Evolutionary conservation across 1,140 invertebrate genomes (phyloP), one percentile per base, ranked within the genome.

Genomic region (Rhynchophorus ferrugineus): DNA sequence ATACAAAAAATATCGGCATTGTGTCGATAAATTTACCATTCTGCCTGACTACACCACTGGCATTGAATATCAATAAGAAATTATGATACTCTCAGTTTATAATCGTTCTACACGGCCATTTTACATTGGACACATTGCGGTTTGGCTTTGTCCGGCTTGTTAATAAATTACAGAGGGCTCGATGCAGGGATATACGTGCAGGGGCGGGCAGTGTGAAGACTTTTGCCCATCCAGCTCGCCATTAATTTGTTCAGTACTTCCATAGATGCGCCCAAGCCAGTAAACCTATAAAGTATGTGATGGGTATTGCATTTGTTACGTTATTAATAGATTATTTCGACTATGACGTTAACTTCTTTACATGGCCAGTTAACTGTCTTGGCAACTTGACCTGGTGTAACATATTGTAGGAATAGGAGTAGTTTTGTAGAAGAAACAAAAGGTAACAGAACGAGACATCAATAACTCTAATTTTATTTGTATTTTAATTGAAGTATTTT

Each of bases 21-120:
- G n/a, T n/a, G n/a, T n/a, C n/a, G n/a, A n/a, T n/a, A n/a, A n/a
- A n/a, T n/a, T n/a, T n/a, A n/a, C n/a, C n/a, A n/a, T n/a, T n/a
- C n/a, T n/a, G n/a, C n/a, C n/a, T n/a, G 24, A 29, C 24, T 29
- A 60, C 60, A 57, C 61, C 61, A 62, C 56, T 62, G 58, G 34
- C 41, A 49, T 58, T 60, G 61, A 60, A 62, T 60, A 62, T 62
- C 61, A 61, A 62, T 62, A 56, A 51, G 54, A 45, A 64, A 61
- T 64, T 64, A 64, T 64, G 62, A 60, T 59, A 59, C 50, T 54
- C 44, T 54, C 46, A 44, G 54, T 58, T 49, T 55, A 63, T 63
- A 63, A 61, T 61, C 62, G 58, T 57, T 64, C 56, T 60, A 54
- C 58, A 56, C 52, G 49, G 56, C 56, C 52, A 60, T 62, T 62